Percentiles rank a stretch among this genome's conserved stretches.
Evolutionary conservation across 2,797 vertebrate genomes (phyloP).

Genomic region (Diplodus sargus): DNA sequence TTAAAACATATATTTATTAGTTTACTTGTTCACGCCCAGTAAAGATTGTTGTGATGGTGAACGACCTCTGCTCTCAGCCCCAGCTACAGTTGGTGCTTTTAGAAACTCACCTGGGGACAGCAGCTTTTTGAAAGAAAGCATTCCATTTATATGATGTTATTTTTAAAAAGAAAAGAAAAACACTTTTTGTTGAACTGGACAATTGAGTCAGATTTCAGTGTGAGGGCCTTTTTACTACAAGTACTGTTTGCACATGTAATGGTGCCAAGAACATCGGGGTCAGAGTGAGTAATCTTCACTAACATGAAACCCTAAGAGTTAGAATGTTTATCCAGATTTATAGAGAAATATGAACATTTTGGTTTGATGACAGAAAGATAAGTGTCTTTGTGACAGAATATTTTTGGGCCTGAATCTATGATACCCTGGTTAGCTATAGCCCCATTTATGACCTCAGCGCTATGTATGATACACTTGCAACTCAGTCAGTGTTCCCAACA

Average conservation of each 20-base stretch:
- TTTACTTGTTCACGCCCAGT: constrained; percentile 46
- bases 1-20: constrained; percentile 64
- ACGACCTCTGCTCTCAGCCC: constrained; percentile 1
- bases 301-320: constrained; percentile 31
- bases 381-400: constrained; percentile 15
- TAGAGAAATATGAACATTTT: constrained; percentile 2
- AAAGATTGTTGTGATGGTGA: neutral
- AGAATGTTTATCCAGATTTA: constrained; percentile 10
- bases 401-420: constrained; percentile 22
- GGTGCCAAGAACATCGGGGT: constrained; percentile 65
- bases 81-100: constrained; percentile 22
- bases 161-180: constrained; percentile 43
- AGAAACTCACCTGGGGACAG: constrained; percentile 9
- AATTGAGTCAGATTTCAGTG: constrained; percentile 20
- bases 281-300: constrained; percentile 5
- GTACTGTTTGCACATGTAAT: constrained; percentile 64
- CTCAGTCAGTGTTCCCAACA: neutral
- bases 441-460: constrained; percentile 22
- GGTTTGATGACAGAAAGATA: constrained; percentile 25
- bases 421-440: neutral
- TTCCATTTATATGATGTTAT: constrained; percentile 70
- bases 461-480: neutral
- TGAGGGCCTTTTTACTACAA: constrained; percentile 60
- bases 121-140: constrained; percentile 43
- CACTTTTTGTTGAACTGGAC: constrained; percentile 36